A percentile compares a stretch with the other conserved stretches of the same genome.
Conservation (phyloP, 1,140 invertebrate genomes). For the Drosophila subpulchrella region DNA sequence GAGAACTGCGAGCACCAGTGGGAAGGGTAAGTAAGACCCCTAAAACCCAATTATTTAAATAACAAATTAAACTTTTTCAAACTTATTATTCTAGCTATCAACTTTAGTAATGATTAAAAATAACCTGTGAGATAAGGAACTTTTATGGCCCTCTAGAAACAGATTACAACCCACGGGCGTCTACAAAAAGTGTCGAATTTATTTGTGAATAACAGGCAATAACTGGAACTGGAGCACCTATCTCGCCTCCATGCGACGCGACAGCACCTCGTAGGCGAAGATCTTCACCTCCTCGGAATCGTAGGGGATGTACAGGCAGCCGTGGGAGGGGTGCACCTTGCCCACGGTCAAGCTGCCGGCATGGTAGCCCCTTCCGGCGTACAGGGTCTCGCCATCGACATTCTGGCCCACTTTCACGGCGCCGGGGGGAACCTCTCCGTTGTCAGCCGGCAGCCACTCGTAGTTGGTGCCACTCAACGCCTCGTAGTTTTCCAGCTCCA, state of each 20-base stretch:
- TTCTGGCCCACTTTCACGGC: slow-evolving; percentile 87
- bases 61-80: neutral
- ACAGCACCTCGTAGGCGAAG: slow-evolving; percentile 73
- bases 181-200: slow-evolving; percentile 42
- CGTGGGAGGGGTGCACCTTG: slow-evolving; percentile 90
- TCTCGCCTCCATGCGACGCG: slow-evolving; percentile 49
- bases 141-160: slow-evolving; percentile 11
- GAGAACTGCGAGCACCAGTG: slow-evolving; percentile 51
- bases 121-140: slow-evolving; percentile 16
- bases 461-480: slow-evolving; percentile 85
- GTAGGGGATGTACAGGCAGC: slow-evolving; percentile 89
- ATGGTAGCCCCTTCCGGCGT: slow-evolving; percentile 87
- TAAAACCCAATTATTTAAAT: neutral
- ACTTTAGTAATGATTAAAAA: slow-evolving; percentile 9
- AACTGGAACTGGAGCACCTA: slow-evolving; percentile 16
- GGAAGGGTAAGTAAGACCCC: neutral
- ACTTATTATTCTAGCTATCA: neutral
- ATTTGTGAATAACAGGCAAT: slow-evolving; percentile 26
- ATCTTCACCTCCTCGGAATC: slow-evolving; percentile 87
- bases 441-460: slow-evolving; percentile 85
- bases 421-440: slow-evolving; percentile 85
- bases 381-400: slow-evolving; percentile 87
- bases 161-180: slow-evolving; percentile 22
- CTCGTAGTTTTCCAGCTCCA: slow-evolving; percentile 77
- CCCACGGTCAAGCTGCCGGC: slow-evolving; percentile 89